Base-by-base conservation (phyloP, 2,888 invertebrate genomes). In the Cantharis rufa region DNA sequence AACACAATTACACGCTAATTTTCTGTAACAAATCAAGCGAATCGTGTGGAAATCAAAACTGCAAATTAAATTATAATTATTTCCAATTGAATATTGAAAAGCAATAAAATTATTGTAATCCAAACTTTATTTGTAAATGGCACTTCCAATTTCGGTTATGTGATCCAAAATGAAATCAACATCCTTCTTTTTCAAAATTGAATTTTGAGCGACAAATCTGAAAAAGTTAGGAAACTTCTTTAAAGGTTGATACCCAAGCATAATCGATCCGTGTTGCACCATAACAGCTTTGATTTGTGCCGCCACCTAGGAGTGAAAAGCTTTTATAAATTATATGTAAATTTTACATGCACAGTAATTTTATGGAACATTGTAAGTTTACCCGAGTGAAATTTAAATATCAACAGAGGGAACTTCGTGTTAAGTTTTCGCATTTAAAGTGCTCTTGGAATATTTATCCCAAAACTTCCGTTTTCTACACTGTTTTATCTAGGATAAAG, bases 221-320 rank as follows among this genome's bases (percentile, higher is more conserved):
- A 93, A 93, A 86, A 93, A 93, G 85, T 93, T 93, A 1, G 92
- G 92, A 66, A 90, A 87, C 11, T 90, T 84, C 73, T 90, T 90
- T 68, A 92, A 86, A 0, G 93, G 92, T 86, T 93, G 93, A 84
- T 93, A 93, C 68, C 91, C 91, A 15, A 93, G 89, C 92, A 93
- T 92, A 81, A 92, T 89, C 66, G 90, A 90, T 7, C 93, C 93
- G 73, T 90, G 88, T 82, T 90, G 90, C 86, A 92, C 91, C 92
- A 93, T 93, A 77, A 90, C 85, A 15, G 91, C 92, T 84, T 93
- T 92, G 78, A 93, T 90, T 81, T 89, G 89, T 1, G 93, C 92
- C n/a, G 93, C 92, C 79, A 93, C 90, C 92, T 93, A 82, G 7
- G 9, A 78, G 81, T 27, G 74, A 61, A 62, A 61, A 32, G 18